phyloP scores from a whole-genome alignment of 2,888 invertebrate species.

The Spodoptera exigua region DNA sequence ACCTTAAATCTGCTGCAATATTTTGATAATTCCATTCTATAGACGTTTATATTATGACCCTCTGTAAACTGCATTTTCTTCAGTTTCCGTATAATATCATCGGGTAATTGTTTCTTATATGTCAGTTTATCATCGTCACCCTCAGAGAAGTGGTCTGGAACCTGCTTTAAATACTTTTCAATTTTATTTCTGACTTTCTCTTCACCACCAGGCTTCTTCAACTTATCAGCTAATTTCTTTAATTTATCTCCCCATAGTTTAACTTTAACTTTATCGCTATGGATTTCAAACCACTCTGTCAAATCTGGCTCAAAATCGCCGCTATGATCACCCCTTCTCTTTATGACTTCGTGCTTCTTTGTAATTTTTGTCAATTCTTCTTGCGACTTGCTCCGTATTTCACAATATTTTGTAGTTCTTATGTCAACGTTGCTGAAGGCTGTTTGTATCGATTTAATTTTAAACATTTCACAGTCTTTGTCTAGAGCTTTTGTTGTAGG shows the following conservation, averaged over 20 bases:
- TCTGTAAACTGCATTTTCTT: slow-evolving; percentile 29
- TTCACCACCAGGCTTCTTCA: slow-evolving; percentile 57
- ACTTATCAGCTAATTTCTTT: slow-evolving; percentile 50
- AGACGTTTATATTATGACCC: slow-evolving; percentile 7
- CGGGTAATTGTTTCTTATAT: slow-evolving; percentile 53
- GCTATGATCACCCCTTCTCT: slow-evolving; percentile 3
- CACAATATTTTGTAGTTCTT: slow-evolving; percentile 16
- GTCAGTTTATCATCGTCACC: slow-evolving; percentile 41
- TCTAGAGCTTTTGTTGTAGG: slow-evolving; percentile 1
- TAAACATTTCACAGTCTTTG: slow-evolving; percentile 20
- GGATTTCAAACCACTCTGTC: slow-evolving; percentile 43
- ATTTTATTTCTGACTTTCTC: slow-evolving; percentile 57
- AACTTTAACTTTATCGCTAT: slow-evolving; percentile 31
- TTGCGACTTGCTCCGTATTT: slow-evolving; percentile 41
- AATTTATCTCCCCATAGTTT: slow-evolving; percentile 55
- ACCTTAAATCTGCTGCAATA: slow-evolving; percentile 36
- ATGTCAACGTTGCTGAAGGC: slow-evolving; percentile 31
- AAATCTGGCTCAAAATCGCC: slow-evolving; percentile 34
- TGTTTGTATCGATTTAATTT: slow-evolving; percentile 36
- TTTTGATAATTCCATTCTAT: slow-evolving; percentile 24
- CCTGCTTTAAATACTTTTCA: slow-evolving; percentile 51
- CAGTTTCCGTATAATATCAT: slow-evolving; percentile 49
- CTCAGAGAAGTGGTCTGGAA: slow-evolving; percentile 44
- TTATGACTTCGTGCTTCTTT: slow-evolving; percentile 13
- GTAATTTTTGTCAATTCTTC: slow-evolving; percentile 22